These are phyloP conservation scores for Heliconius aoede DNA, from an alignment of 2,888 invertebrate species.

Conservation along the genomic window DNA sequence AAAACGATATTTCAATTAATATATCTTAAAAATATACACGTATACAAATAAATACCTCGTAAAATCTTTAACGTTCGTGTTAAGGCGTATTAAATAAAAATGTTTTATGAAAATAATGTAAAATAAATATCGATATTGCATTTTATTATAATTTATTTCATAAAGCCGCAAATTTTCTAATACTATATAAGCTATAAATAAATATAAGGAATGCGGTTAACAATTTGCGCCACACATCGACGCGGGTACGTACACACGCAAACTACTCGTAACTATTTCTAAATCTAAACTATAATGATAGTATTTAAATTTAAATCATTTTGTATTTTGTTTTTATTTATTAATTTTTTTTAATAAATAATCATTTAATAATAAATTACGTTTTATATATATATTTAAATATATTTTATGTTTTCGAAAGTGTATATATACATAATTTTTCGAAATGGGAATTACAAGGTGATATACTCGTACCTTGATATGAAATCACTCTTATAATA, in stretches of 20 bases:
- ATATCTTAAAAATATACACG: too few species aligned
- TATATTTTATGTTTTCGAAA: too few species aligned
- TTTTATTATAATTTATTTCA: constrained; percentile 3
- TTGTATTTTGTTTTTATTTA: not conserved
- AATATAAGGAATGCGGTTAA: constrained; percentile 20
- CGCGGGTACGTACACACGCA: constrained; percentile 18
- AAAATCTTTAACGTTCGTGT: not conserved
- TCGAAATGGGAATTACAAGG: too few species aligned
- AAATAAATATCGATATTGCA: not conserved
- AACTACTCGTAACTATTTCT: constrained; percentile 13
- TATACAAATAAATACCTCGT: too few species aligned
- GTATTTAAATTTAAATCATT: not conserved
- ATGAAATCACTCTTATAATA: too few species aligned
- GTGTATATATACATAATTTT: too few species aligned
- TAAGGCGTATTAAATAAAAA: not conserved
- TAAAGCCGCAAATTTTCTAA: constrained; percentile 1
- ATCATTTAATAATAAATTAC: not conserved
- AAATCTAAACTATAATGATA: constrained; percentile 5
- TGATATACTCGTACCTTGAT: too few species aligned
- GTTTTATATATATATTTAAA: not conserved
- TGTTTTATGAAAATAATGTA: not conserved
- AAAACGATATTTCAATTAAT: too few species aligned
- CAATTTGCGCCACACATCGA: constrained; percentile 24
- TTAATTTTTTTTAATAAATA: not conserved
- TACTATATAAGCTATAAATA: constrained; percentile 8